Base-by-base conservation (phyloP, 1,140 invertebrate species). In the Aphaenogaster rudis region DNA sequence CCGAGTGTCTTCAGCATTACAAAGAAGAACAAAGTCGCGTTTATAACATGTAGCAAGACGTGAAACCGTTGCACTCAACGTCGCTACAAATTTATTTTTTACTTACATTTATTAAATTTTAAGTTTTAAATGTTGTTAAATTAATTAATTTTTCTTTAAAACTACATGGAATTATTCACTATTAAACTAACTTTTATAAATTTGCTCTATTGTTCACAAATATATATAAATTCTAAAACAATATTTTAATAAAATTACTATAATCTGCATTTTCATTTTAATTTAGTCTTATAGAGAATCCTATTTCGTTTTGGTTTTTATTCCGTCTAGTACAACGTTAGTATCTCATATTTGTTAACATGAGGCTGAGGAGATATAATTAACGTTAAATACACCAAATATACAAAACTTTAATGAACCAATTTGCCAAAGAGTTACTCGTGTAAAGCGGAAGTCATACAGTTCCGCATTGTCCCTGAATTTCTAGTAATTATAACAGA, bases 401-500 rank as follows among this genome's bases (percentile, higher is more conserved):
- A 74, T 50, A 6, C 13, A 50, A 28, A 71, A 28, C 13, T 74
- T 33, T 39, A 42, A 50, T 48, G 13, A 9, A 74, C 42, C 9
- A 82, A 71, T 48, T 71, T 59, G 66, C 28, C 39, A 76, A 84
- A 74, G 42, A 84, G 45, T 76, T 84, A 61, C n/a, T 71, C 54
- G 33, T 61, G 69, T 61, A 63, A 61, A 76, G 33, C 42, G 5
- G 8, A 61, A 74, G 42, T 76, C 39, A 81, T 69, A 28, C 50
- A 39, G 71, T 84, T 39, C 39, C 17, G 54, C 71, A 71, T 72
- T 79, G 66, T 67, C 52, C 54, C 11, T 72, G 67, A 77, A 89
- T 89, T 86, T 52, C 82, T 71, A 67, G 77, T 66, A 78, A 87
- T 89, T 87, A 87, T 66, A 59, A 61, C 67, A 63, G 69, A 63